Base-by-base conservation (phyloP, 2,888 invertebrate species). In the Yponomeuta malinellus region DNA sequence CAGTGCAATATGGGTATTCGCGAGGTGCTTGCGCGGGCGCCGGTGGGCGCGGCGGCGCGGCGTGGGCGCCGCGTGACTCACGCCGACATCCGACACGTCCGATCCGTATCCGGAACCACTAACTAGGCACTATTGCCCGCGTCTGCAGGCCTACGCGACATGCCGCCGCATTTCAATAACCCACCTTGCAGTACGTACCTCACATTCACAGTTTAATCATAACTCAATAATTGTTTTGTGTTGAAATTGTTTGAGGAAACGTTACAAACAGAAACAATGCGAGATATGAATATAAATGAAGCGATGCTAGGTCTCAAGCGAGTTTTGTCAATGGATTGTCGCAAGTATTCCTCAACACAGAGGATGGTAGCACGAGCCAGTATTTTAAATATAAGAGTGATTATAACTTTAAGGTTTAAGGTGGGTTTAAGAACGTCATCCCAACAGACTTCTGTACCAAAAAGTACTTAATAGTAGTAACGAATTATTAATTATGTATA, bases 71-170 rank as follows among this genome's bases (percentile, higher is more conserved):
- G 83, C 85, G 84, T 90, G 93, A 92, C 84, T 92, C 93, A 93
- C 88, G 86, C 87, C 88, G 92, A 92, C 91, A 92, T 92, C 93
- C 93, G 93, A 93, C 93, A 93, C 90, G 90, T 91, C 89, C 91
- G 87, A 89, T 89, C 82, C 87, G 89, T 90, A 91, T 91, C 91
- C 92, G 91, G 92, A 92, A 91, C 89, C 85, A 89, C 89, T 90
- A 90, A 89, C 88, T 87, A 87, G 87, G 83, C 82, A 81, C 84
- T 85, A 86, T 85, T 85, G 83, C 87, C 80, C 81, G 76, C 80
- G 78, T 81, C 79, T 81, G 80, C 82, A 82, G 83, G 85, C 86
- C 84, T 87, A 84, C 80, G 83, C 86, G 83, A 86, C 81, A 81
- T 79, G 78, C 73, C 76, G 76, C 75, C 70, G 81, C 81, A 87